Percentiles rank a stretch among this genome's conserved stretches.
Evolutionary conservation across 2,888 invertebrate genomes (phyloP).

Genomic region (Acleris cristana): DNA sequence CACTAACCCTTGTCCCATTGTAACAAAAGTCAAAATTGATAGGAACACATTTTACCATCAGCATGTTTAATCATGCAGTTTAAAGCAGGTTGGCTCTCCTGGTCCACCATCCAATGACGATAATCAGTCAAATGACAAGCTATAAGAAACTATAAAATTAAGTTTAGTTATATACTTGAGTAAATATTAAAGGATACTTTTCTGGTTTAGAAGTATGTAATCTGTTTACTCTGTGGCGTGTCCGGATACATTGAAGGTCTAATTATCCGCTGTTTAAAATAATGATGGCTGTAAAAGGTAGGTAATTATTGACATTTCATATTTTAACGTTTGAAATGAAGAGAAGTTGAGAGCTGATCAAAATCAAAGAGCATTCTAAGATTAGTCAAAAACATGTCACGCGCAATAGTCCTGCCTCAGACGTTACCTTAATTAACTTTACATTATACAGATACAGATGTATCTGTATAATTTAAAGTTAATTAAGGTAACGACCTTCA

Average conservation of each 20-base stretch:
- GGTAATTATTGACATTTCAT: too few species aligned
- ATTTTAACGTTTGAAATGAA: too few species aligned
- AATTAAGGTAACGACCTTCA: too few species aligned
- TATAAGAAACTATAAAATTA: constrained; percentile 51
- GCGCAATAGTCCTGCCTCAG: too few species aligned
- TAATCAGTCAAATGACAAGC: constrained; percentile 57
- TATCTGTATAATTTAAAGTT: too few species aligned
- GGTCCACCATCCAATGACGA: constrained; percentile 44
- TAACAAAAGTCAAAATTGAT: constrained; percentile 8
- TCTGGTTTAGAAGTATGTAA: constrained; percentile 24
- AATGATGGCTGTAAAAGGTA: too few species aligned
- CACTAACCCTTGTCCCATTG: not conserved
- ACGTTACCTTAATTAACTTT: too few species aligned
- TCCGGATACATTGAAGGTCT: constrained; percentile 3
- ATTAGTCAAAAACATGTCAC: too few species aligned
- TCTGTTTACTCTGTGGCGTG: constrained; percentile 11
- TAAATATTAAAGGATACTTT: constrained; percentile 8
- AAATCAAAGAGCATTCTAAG: too few species aligned
- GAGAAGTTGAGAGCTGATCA: too few species aligned
- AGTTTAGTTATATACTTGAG: constrained; percentile 36
- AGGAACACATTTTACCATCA: not conserved
- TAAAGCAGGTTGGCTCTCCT: constrained; percentile 42
- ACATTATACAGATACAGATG: too few species aligned
- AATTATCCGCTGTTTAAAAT: not conserved
- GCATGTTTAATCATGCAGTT: constrained; percentile 3